Evolutionary conservation across 2,888 invertebrate species (phyloP).

Genomic region (Ametastegia equiseti): DNA sequence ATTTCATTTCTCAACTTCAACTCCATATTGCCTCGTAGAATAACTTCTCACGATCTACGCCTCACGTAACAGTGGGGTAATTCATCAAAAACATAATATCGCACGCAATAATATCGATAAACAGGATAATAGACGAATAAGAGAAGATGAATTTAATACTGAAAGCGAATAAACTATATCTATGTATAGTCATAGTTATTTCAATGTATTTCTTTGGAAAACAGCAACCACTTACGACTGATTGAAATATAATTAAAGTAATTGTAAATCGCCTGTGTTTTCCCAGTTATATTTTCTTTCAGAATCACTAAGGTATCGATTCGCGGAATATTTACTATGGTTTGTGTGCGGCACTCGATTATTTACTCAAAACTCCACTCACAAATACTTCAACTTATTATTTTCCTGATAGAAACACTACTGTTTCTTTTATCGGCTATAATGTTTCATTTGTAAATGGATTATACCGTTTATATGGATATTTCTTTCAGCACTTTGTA

Average conservation of each 20-base stretch:
- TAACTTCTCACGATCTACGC: neutral
- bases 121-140: slow-evolving; percentile 13
- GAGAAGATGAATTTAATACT: slow-evolving; percentile 8
- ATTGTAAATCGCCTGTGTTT: slow-evolving; percentile 16
- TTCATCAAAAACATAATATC: neutral
- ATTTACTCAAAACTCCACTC: neutral
- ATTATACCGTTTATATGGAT: no score
- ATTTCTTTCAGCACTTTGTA: no score
- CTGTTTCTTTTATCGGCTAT: no score
- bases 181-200: no score
- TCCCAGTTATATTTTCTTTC: neutral
- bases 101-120: no score
- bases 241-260: slow-evolving; percentile 10
- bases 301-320: neutral
- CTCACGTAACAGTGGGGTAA: neutral
- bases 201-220: slow-evolving; percentile 1
- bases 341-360: neutral
- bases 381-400: neutral
- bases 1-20: neutral
- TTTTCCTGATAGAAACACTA: neutral
- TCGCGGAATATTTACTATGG: neutral
- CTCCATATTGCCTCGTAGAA: neutral
- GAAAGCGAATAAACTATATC: neutral
- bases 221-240: neutral
- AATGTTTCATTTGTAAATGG: neutral